Percentiles rank a stretch among this genome's conserved stretches.
These are phyloP conservation scores for Alexandromys fortis DNA, from an alignment of 2,113 vertebrate species.

Conservation along the genomic window DNA sequence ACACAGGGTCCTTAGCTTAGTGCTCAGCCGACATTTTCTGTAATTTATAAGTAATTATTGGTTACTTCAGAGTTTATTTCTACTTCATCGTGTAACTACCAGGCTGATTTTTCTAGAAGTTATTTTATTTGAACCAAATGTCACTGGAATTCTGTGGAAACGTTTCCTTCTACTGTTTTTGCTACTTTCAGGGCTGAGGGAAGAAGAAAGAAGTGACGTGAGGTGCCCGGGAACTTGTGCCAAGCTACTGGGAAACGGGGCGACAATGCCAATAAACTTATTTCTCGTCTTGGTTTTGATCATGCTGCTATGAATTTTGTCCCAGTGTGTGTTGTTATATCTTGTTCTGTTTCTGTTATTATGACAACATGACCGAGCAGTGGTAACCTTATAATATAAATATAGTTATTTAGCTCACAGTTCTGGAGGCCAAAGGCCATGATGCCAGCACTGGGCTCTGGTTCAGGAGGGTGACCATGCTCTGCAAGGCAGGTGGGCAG, in stretches of 20 bases:
- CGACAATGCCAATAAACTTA: too few species aligned
- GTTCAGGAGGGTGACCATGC: neutral
- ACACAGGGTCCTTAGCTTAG: neutral
- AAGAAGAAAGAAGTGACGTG: neutral
- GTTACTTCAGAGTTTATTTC: neutral
- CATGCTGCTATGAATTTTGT: neutral
- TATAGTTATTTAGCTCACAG: neutral
- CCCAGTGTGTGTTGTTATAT: neutral
- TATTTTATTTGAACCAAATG: conserved; percentile 45
- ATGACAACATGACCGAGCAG: neutral
- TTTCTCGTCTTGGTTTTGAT: neutral
- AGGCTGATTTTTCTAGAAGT: neutral
- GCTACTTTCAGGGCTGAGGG: neutral
- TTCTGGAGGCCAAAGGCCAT: neutral
- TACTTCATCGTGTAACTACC: neutral
- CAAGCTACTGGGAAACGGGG: neutral
- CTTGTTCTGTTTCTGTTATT: neutral
- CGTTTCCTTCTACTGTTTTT: neutral
- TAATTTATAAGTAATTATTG: conserved; percentile 8
- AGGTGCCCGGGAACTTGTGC: neutral
- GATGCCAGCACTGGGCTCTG: neutral
- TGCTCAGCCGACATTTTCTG: neutral
- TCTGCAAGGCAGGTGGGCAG: too few species aligned
- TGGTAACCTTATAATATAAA: neutral
- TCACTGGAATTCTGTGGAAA: neutral